phyloP scores from a whole-genome alignment of 2,113 vertebrate genomes.

The Hippolais icterina region DNA sequence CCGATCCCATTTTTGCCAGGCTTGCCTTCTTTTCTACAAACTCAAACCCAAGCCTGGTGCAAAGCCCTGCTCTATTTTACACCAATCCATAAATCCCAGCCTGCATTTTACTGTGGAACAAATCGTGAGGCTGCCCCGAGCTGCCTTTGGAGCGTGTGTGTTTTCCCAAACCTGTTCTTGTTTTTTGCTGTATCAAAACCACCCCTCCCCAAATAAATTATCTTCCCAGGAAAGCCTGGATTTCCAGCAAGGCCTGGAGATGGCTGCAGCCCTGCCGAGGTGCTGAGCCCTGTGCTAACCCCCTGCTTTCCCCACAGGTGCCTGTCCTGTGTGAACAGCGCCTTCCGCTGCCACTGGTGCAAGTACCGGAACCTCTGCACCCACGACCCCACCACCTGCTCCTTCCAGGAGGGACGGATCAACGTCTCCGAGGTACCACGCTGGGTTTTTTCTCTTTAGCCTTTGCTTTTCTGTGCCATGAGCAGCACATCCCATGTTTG shows the following conservation, averaged over 20 bases:
- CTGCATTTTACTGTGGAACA: neutral
- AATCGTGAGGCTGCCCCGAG: neutral
- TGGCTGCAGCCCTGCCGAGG: neutral
- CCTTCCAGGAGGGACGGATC: conserved; percentile 97
- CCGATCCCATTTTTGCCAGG: neutral
- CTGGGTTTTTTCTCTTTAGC: fast-evolving
- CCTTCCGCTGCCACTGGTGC: conserved; percentile 98
- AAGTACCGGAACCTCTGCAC: conserved; percentile 98
- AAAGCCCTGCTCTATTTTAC: neutral
- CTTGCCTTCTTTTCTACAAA: neutral
- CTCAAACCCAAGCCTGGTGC: neutral
- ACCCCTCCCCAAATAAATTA: neutral
- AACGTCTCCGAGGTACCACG: conserved; percentile 88
- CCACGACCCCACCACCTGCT: conserved; percentile 95
- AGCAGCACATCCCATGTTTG: fast-evolving
- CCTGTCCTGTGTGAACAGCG: conserved; percentile 96
- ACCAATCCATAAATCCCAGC: neutral
- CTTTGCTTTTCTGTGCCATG: neutral
- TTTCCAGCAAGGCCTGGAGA: neutral
- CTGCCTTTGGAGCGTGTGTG: fast-evolving
- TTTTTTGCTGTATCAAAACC: neutral
- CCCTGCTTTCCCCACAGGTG: conserved; percentile 76
- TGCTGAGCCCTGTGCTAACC: neutral
- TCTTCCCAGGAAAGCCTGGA: neutral
- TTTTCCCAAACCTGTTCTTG: neutral